Base-by-base conservation (phyloP, 92 coral and sea anemone genomes). In the Anthopleura xanthogrammica region DNA sequence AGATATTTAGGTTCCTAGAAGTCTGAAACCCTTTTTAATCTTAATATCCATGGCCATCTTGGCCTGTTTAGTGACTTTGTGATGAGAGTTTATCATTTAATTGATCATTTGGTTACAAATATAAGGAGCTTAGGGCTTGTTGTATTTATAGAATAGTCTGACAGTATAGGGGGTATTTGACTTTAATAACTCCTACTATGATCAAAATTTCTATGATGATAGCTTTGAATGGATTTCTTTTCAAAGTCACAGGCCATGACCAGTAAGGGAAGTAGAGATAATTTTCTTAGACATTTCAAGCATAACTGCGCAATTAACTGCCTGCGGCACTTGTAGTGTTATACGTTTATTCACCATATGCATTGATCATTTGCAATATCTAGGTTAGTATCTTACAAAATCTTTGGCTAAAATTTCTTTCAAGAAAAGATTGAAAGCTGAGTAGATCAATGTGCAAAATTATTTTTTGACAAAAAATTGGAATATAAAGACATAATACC, bases 11-110 rank as follows among this genome's bases (percentile, higher is more conserved):
- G 77, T 70, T 70, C 84, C 84, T 48, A 0, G 16, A 12, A 43
- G 84, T 81, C 84, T 81, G 62, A 81, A 71, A 71, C 13, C 17
- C 10, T 70, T 17, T 68, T 23, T 81, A 50, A 81, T 81, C 84
- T 81, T 16, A 4, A 68, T 66, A 81, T 64, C 77, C 55, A 41
- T 81, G 52, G 70, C 50, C 68, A 68, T 46, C 77, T 81, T 81
- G 52, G 84, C 50, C 77, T 40, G 41, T 54, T 81, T 10, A 48
- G 65, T 68, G 84, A 81, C 84, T 81, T 81, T 81, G 77, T 71
- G 84, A 81, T 64, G 84, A n/a, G 40, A 81, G 84, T 57, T 68
- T 68, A 68, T 81, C 62, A 55, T 43, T 80, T 81, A 81, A 81
- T 81, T 68, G 84, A 81, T 81, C 84, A 68, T 48, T 81, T 70